These are phyloP conservation scores for Phasia obesa DNA, from an alignment of 2,888 invertebrate species.

Conservation along the genomic window DNA sequence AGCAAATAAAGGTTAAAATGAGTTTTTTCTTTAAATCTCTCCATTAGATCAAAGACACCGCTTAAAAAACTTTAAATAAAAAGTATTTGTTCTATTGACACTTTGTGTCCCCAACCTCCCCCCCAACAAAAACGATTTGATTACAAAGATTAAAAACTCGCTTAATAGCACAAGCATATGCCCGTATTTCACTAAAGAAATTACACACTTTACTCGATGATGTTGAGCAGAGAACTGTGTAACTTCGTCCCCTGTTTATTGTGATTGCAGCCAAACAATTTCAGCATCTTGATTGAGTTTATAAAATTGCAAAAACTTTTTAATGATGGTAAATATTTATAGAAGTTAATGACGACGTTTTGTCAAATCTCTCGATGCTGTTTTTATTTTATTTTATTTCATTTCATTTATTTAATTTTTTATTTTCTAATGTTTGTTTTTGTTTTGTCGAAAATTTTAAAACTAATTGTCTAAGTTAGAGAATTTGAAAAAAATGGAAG, in stretches of 20 bases:
- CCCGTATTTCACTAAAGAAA: constrained; percentile 39
- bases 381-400: too few species aligned
- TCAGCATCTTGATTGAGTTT: constrained; percentile 46
- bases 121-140: background rate
- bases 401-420: constrained; percentile 1
- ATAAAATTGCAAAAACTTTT: constrained; percentile 53
- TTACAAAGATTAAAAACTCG: background rate
- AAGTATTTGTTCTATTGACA: constrained; percentile 22
- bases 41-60: background rate
- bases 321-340: constrained; percentile 68
- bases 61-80: background rate
- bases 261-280: constrained; percentile 1
- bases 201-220: background rate
- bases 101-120: background rate
- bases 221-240: background rate
- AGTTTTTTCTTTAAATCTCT: background rate
- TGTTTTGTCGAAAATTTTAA: constrained; percentile 4
- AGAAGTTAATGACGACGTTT: constrained; percentile 47
- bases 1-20: background rate
- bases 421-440: constrained; percentile 23
- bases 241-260: background rate
- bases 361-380: constrained; percentile 14
- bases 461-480: constrained; percentile 34
- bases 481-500: background rate
- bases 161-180: constrained; percentile 22